A percentile compares a stretch with the other conserved stretches of the same genome.
These are phyloP conservation scores for Mantis religiosa DNA, from an alignment of 2,888 invertebrate species.

Conservation along the genomic window DNA sequence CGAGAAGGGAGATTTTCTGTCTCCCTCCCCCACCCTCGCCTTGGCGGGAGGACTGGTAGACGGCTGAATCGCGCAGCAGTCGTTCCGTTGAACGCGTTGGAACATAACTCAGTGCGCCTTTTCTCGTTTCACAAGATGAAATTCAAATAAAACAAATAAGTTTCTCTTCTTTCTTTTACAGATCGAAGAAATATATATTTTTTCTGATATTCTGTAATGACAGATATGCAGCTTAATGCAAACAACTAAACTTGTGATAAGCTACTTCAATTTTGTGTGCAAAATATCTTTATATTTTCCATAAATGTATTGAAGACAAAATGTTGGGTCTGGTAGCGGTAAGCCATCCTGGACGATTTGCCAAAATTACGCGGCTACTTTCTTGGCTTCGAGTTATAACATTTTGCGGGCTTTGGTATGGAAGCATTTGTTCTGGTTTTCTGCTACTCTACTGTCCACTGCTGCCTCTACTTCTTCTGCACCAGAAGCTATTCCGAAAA, in stretches of 20 bases:
- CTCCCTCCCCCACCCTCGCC: too few relatives aligned
- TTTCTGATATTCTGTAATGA: neutral
- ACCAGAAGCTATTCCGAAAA: constrained; percentile 63
- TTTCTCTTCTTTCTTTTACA: neutral
- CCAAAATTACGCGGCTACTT: neutral
- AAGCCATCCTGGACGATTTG: neutral
- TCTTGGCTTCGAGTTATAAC: constrained; percentile 42
- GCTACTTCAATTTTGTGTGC: neutral
- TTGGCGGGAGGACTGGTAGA: neutral
- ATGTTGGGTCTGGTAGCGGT: neutral
- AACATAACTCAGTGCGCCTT: neutral
- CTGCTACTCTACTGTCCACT: constrained; percentile 61
- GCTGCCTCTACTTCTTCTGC: constrained; percentile 64
- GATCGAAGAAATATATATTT: neutral
- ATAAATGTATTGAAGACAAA: neutral
- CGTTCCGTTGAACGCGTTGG: neutral
- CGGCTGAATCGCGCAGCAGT: neutral
- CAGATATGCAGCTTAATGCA: neutral
- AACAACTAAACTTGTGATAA: neutral
- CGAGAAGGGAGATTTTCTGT: neutral
- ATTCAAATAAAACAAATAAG: neutral
- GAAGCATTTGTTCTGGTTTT: constrained; percentile 51
- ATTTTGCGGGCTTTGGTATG: constrained; percentile 49
- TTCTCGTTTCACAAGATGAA: neutral
- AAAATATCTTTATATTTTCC: neutral